phyloP scores from a whole-genome alignment of 2,113 vertebrate species.

The Pelecanoides urinatrix region DNA sequence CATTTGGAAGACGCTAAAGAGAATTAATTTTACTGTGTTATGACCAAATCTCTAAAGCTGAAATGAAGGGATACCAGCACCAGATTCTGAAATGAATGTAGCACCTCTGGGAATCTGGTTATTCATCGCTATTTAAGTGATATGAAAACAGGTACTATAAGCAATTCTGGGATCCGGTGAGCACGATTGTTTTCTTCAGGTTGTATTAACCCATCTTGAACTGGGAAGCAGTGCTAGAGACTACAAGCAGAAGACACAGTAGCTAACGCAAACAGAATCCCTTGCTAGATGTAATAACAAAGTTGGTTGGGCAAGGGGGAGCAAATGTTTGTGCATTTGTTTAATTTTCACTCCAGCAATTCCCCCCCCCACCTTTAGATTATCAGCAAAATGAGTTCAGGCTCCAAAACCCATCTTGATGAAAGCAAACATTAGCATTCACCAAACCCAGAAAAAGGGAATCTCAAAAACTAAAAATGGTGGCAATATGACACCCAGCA shows the following conservation, averaged over 20 bases:
- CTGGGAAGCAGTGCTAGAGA: neutral
- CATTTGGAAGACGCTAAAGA: neutral
- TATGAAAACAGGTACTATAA: neutral
- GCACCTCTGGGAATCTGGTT: neutral
- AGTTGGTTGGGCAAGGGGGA: fast-evolving
- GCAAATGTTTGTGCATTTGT: neutral
- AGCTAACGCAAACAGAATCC: neutral
- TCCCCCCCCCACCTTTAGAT: neutral
- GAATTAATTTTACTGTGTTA: neutral
- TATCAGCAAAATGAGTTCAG: neutral
- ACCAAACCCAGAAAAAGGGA: neutral
- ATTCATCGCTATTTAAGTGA: neutral
- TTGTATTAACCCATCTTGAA: neutral
- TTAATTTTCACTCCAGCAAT: neutral
- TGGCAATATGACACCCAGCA: neutral
- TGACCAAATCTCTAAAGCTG: neutral
- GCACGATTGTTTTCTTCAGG: neutral
- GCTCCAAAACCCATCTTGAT: neutral
- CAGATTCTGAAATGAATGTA: neutral
- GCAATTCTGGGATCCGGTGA: neutral
- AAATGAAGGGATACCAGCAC: neutral
- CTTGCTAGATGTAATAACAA: neutral
- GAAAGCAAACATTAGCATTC: neutral
- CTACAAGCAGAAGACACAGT: neutral
- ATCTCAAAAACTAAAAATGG: neutral